Evolutionary conservation across 2,113 vertebrate genomes (phyloP), one percentile per base, ranked within the genome.

Genomic region (Chaetodon trifascialis): DNA sequence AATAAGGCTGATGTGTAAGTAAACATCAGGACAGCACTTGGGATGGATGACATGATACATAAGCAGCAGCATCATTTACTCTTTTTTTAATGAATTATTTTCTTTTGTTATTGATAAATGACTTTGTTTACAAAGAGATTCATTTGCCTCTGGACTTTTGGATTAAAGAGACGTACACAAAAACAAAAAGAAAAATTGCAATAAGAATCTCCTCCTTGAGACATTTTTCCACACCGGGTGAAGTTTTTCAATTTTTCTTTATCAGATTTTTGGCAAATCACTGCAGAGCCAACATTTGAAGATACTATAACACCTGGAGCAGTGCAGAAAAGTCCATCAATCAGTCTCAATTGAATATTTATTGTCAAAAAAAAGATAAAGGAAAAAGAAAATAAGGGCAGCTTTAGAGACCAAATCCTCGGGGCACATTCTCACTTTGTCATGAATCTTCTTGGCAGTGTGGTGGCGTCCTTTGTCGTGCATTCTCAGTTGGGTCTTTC

Each of bases 401-500:
- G 73, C 40, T 70, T 76, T n/a, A 58, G 47, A 72, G 40, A 64
- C 47, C 9, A 21, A 34, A 68, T 36, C 8, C 30, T 56, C 58
- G 36, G 30, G 21, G 42, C n/a, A 62, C 3, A 6, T 49, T 38
- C 36, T 68, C 4, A 21, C n/a, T 34, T 19, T 38, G 9, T 68
- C 36, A 34, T 67, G 40, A 56, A 74, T 78, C 10, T n/a, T 59
- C 25, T 54, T 68, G 56, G 68, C 73, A 68, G 56, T 44, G 44
- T 5, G 0, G 47, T 58, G 56, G 66, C 46, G 25, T 55, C 44
- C 34, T 52, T 64, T 76, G 40, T 76, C 38, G 30, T 46, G 30
- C 54, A 44, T 63, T 62, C 73, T 62, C 73, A 55, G 68, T 55
- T 64, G 55, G 62, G 25, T 83, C 25, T 60, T 69, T 49, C 58